Evolutionary conservation across 1,140 invertebrate species (phyloP).

Genomic region (Riptortus pedestris): DNA sequence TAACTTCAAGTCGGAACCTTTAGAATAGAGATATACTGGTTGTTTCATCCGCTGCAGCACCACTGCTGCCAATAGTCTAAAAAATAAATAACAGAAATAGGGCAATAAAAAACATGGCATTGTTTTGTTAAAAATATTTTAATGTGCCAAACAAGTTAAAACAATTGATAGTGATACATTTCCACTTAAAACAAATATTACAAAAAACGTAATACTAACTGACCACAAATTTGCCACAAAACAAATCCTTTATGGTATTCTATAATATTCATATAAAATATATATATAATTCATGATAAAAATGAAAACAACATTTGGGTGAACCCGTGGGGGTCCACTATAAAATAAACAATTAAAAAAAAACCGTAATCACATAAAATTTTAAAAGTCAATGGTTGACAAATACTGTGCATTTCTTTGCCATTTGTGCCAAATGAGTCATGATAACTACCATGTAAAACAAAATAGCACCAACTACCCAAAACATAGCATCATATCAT

Average conservation of each 20-base stretch:
- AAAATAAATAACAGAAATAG: too few species aligned
- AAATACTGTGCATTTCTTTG: background rate
- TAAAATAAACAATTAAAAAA: background rate
- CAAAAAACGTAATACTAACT: background rate
- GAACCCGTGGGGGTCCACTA: too few species aligned
- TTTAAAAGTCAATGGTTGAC: background rate
- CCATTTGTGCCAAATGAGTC: background rate
- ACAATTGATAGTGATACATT: background rate
- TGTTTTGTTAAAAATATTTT: background rate
- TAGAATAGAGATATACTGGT: too few species aligned
- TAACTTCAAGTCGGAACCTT: too few species aligned
- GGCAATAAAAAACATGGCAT: background rate
- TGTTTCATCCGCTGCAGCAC: too few species aligned
- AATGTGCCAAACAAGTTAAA: constrained; percentile 3
- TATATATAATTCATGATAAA: background rate
- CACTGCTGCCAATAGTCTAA: too few species aligned
- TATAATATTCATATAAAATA: background rate
- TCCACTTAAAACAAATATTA: background rate
- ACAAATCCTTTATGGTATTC: background rate
- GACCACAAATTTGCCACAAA: background rate
- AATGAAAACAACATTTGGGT: background rate
- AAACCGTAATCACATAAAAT: background rate
- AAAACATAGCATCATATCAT: constrained; percentile 1
- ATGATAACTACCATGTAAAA: background rate
- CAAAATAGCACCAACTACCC: constrained; percentile 1